Base-by-base conservation (phyloP, 2,113 vertebrate genomes). In the Mobula birostris region DNA sequence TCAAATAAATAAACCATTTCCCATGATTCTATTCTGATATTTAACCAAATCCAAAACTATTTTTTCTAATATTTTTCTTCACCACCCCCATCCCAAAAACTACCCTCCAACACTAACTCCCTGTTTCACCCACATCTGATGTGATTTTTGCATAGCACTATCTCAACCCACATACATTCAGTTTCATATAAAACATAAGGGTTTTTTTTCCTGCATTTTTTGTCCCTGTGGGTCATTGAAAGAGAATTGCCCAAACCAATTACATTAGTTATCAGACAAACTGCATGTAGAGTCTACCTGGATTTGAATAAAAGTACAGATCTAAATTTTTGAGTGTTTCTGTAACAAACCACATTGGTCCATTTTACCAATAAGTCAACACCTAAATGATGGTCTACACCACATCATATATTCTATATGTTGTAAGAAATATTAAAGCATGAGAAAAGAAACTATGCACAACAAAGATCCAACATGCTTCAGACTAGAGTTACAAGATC, bases 81-180 rank as follows among this genome's bases (percentile, higher is more conserved):
- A 21, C 29, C 83, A 8, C 2, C 56, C 56, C 83, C 48, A 5
- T 56, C 19, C 56, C 83, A 61, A 27, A 7, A n/a, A n/a, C n/a
- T 15, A 15, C n/a, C 32, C 32, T 24, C 27, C 85, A 63, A 58
- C 5, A 74, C 72, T 21, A 74, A 21, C 19, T 74, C 72, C 72
- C 72, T 21, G 21, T 24, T 21, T 24, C 72, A 74, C 61, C 15
- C 58, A 58, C 7, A 21, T 63, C 58, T 88, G 61, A 27, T 63
- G 85, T 88, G 85, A 88, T 88, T 66, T 88, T 88, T 17, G 58
- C 56, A 40, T 29, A 88, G 58, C 58, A 88, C 12, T 63, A 88
- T 66, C 82, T 85, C 82, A 58, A 58, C 85, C 27, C 58, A 88
- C 58, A 14, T 88, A 58, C 85, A 17, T 88, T 88, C 58, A 63